Conservation (phyloP, 2,797 vertebrate genomes). For the Esox lucius region DNA sequence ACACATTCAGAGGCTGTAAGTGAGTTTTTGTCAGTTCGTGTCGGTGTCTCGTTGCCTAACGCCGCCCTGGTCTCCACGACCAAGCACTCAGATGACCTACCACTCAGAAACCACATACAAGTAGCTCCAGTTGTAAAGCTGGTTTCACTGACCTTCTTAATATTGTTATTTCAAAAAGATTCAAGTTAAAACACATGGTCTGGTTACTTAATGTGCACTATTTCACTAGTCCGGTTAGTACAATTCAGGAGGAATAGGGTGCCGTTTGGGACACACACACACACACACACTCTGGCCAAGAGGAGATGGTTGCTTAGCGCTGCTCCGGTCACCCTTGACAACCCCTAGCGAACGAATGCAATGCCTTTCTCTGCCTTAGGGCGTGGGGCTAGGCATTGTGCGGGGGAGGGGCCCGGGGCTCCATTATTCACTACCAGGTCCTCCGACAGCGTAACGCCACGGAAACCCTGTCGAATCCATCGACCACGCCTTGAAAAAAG, state of each 20-base stretch:
- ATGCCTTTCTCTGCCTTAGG: constrained; percentile 18
- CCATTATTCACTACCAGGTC: neutral
- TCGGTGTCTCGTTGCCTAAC: too few species aligned
- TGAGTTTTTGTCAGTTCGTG: too few species aligned
- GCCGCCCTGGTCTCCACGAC: too few species aligned
- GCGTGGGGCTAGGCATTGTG: constrained; percentile 9
- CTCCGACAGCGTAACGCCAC: constrained; percentile 39
- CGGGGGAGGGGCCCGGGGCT: constrained; percentile 1
- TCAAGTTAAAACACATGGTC: too few species aligned
- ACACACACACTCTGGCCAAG: neutral
- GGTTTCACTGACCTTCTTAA: neutral
- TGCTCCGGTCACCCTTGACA: constrained; percentile 7
- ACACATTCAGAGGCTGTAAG: neutral
- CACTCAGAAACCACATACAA: too few species aligned
- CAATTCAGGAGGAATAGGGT: neutral
- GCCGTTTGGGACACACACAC: neutral
- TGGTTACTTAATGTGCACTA: too few species aligned
- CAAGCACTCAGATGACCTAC: too few species aligned
- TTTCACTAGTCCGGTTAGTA: too few species aligned
- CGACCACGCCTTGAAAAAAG: constrained; percentile 69
- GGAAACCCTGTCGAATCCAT: constrained; percentile 75
- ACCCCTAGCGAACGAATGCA: constrained; percentile 13
- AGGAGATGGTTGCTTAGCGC: constrained; percentile 46
- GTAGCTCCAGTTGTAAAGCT: too few species aligned
- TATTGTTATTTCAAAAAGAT: neutral